Conservation (phyloP, 2,797 vertebrate species). For the Fundulus diaphanus region DNA sequence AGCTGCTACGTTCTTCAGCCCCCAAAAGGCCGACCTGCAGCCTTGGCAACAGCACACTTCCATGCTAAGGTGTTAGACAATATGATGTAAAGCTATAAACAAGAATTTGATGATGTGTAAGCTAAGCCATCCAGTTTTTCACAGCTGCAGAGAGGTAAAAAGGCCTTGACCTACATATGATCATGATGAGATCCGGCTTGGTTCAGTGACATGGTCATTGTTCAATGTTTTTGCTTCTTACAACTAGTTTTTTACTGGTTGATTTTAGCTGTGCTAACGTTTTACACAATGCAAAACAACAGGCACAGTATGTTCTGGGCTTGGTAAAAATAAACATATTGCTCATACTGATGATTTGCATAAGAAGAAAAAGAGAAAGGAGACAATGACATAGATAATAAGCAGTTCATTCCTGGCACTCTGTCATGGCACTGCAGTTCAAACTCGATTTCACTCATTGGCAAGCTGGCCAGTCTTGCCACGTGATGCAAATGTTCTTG, state of each 20-base stretch:
- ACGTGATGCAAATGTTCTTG: slow-evolving; percentile 1
- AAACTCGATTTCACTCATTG: slow-evolving; percentile 4
- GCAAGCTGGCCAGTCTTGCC: slow-evolving; percentile 10
- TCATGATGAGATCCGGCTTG: too few species aligned
- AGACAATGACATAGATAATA: neutral
- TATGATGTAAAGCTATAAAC: too few species aligned
- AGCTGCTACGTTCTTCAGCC: too few species aligned
- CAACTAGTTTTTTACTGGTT: neutral
- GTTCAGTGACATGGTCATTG: neutral
- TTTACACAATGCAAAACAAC: neutral
- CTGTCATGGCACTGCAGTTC: neutral
- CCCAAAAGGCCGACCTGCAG: too few species aligned
- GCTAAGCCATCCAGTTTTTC: neutral
- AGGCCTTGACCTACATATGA: neutral
- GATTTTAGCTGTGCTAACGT: neutral
- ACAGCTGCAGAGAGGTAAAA: neutral
- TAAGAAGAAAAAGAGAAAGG: slow-evolving; percentile 2
- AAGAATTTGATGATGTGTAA: neutral
- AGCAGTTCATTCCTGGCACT: slow-evolving; percentile 2
- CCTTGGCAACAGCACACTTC: too few species aligned
- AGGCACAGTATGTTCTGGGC: neutral
- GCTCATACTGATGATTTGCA: neutral
- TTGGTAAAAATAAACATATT: neutral
- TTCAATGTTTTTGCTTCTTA: neutral
- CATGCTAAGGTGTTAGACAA: too few species aligned